phyloP scores from a whole-genome alignment of 2,888 invertebrate species.

The Nomada goodeniana region DNA sequence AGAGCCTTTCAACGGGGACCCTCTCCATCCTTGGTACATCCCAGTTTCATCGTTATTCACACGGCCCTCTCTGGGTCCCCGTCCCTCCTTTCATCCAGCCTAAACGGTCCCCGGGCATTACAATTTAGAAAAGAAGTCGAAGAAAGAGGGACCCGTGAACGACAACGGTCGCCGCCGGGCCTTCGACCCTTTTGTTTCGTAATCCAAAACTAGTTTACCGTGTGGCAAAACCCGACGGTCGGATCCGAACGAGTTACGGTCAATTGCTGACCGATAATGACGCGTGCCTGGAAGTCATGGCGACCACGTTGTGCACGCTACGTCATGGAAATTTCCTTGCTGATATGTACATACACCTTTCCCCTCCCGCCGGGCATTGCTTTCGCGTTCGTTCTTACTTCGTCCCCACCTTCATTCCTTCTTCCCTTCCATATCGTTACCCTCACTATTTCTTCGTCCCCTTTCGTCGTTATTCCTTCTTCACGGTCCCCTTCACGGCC shows the following conservation, averaged over 20 bases:
- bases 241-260: slow-evolving; percentile 44
- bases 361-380: slow-evolving; percentile 41
- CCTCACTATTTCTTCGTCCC: slow-evolving; percentile 30
- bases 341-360: slow-evolving; percentile 55
- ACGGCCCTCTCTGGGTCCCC: background rate
- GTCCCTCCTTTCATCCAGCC: background rate
- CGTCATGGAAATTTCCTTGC: slow-evolving; percentile 75
- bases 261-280: slow-evolving; percentile 42
- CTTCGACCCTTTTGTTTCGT: slow-evolving; percentile 60
- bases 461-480: slow-evolving; percentile 30
- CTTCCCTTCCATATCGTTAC: slow-evolving; percentile 20
- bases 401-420: slow-evolving; percentile 15
- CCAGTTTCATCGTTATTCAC: slow-evolving; percentile 26
- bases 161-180: slow-evolving; percentile 5
- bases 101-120: background rate
- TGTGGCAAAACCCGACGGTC: slow-evolving; percentile 25
- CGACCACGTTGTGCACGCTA: slow-evolving; percentile 43
- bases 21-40: background rate
- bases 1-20: slow-evolving; percentile 38
- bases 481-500: slow-evolving; percentile 25
- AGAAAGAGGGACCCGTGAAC: background rate
- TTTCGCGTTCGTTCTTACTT: slow-evolving; percentile 42
- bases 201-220: slow-evolving; percentile 57
- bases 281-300: slow-evolving; percentile 54
- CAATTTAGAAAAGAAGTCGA: background rate